Evolutionary conservation across 2,797 vertebrate genomes (phyloP), one percentile per base, ranked within the genome.

Genomic region (Eospalax fontanierii): DNA sequence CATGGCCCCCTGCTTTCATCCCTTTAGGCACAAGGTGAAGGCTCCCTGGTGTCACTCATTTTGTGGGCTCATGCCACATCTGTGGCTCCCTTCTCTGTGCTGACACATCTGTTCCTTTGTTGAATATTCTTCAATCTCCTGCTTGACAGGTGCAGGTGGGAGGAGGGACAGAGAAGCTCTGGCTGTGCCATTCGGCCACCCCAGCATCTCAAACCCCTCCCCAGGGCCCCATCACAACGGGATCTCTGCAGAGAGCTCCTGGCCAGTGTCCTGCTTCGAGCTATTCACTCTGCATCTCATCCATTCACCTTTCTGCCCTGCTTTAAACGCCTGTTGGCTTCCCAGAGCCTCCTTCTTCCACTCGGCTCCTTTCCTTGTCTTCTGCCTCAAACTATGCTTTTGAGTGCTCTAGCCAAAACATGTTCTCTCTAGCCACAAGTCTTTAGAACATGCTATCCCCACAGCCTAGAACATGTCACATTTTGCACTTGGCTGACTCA

Each of bases 241-340:
- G 83, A 50, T 80, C 38, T 80, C 19, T 74, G 33, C 46, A 54
- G 14, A 5, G 30, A 28, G 21, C 57, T 78, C 50, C 35, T 19
- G 3, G 73, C 76, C 22, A 4, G 57, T 30, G 43, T 18, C 40
- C 35, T 12, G 16, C 70, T 57, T 75, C 57, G 33, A 61, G 61
- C 65, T 50, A 30, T n/a, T 73, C 19, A 38, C 70, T 78, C 46
- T 19, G 4, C 21, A 18, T 57, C 59, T 71, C 28, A n/a, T 19
- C 76, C 59, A 50, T 40, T 89, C 75, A 43, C 91, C 50, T 79
- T 92, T 78, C 63, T 38, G 54, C 80, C 85, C 61, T 24, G 59
- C 76, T 71, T 68, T 40, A 26, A 75, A 73, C 81, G 35, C 4
- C 3, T 43, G 19, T 22, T 65, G 61, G 38, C 83, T 76, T 82